phyloP scores from a whole-genome alignment of 2,797 vertebrate species.

The Cyprinodon diabolis region DNA sequence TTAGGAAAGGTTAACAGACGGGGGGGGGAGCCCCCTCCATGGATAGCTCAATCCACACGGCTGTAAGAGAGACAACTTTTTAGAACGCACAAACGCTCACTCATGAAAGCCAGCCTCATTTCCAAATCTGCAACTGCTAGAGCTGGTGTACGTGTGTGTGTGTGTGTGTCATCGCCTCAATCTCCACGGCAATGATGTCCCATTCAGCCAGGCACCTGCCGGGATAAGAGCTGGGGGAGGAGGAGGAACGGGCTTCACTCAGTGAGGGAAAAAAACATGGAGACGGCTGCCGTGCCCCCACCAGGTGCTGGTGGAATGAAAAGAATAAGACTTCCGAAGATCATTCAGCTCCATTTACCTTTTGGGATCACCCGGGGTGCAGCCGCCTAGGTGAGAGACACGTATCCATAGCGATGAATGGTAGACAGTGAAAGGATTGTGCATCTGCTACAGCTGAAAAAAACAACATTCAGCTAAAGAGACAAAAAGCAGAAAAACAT shows the following conservation, averaged over 20 bases:
- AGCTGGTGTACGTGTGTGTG: conserved; percentile 4
- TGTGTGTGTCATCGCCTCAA: conserved; percentile 46
- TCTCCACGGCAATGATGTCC: conserved; percentile 64
- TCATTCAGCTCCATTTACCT: conserved; percentile 77
- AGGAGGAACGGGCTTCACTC: conserved; percentile 32
- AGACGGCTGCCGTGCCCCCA: conserved; percentile 34
- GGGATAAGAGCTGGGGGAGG: conserved; percentile 53
- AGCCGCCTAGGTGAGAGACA: conserved; percentile 33
- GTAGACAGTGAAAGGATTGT: conserved; percentile 17
- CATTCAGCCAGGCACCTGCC: conserved; percentile 65
- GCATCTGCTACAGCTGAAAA: conserved; percentile 32
- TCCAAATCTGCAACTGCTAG: conserved; percentile 30
- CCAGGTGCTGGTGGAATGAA: conserved; percentile 62
- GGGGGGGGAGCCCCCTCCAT: conserved; percentile 31
- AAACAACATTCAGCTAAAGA: conserved; percentile 21
- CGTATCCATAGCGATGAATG: conserved; percentile 59
- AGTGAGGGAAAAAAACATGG: conserved; percentile 29
- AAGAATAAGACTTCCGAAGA: conserved; percentile 56
- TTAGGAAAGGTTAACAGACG: conserved; percentile 49
- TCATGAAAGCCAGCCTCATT: conserved; percentile 50
- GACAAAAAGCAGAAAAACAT: conserved; percentile 26
- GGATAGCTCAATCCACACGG: conserved; percentile 46
- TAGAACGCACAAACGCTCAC: conserved; percentile 31
- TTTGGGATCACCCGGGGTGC: conserved; percentile 59
- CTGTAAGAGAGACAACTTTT: conserved; percentile 36